These are phyloP conservation scores for Iguana delicatissima DNA, from an alignment of 2,797 vertebrate genomes.

Conservation along the genomic window DNA sequence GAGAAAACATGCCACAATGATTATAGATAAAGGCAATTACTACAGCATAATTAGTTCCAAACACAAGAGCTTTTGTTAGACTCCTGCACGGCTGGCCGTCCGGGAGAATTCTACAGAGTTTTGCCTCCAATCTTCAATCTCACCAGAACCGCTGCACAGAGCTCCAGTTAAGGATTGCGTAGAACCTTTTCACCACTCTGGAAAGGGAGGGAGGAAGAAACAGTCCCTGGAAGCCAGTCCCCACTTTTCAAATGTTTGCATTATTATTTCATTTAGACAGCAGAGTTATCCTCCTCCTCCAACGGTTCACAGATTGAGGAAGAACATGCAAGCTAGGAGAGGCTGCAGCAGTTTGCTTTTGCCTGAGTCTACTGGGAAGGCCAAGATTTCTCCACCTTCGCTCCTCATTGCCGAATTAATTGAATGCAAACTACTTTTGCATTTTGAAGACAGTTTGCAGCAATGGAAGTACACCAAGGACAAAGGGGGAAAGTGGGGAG, in stretches of 20 bases:
- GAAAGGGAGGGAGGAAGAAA: neutral
- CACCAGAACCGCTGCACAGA: neutral
- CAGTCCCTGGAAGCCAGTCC: neutral
- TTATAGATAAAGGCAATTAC: conserved; percentile 24
- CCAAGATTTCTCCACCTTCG: too few relatives aligned
- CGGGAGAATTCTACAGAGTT: accelerated
- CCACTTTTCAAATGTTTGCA: neutral
- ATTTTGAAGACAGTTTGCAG: too few relatives aligned
- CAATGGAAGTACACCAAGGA: too few relatives aligned
- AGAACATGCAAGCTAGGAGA: too few relatives aligned
- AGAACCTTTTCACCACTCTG: neutral
- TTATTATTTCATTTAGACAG: neutral
- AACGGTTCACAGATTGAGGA: too few relatives aligned
- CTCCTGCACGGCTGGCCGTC: accelerated
- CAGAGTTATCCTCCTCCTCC: neutral
- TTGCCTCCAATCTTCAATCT: neutral
- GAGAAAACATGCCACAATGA: conserved; percentile 28
- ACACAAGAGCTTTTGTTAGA: neutral
- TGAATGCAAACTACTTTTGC: too few relatives aligned
- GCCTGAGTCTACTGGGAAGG: too few relatives aligned
- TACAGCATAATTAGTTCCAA: neutral
- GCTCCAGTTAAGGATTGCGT: neutral
- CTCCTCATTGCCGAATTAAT: too few relatives aligned
- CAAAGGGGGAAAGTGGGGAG: too few relatives aligned
- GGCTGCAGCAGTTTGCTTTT: too few relatives aligned